Conservation (phyloP, 2,797 vertebrate genomes). For the Diplodus puntazzo region DNA sequence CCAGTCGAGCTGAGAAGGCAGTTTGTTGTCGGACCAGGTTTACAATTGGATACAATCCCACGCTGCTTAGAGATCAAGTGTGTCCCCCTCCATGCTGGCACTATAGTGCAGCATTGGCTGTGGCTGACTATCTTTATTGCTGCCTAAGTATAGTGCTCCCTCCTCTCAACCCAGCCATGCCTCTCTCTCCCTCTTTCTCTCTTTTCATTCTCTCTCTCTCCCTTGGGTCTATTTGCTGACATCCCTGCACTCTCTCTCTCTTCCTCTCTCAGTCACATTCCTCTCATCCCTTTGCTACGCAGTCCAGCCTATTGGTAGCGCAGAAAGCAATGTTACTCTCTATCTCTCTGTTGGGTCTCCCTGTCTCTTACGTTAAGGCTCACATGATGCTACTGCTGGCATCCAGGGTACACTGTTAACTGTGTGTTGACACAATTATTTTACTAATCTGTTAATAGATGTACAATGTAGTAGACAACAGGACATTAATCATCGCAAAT, state of each 20-base stretch:
- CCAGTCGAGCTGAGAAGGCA: constrained; percentile 13
- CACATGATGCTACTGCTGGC: constrained; percentile 63
- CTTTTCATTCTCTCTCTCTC: constrained; percentile 38
- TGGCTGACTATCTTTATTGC: constrained; percentile 59
- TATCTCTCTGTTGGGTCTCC: constrained; percentile 30
- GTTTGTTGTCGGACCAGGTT: constrained; percentile 35
- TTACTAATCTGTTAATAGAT: not conserved
- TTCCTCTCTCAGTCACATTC: constrained; percentile 56
- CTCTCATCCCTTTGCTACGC: constrained; percentile 59
- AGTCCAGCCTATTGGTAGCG: constrained; percentile 54
- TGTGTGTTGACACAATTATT: not conserved
- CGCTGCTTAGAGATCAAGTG: constrained; percentile 29
- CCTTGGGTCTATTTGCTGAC: constrained; percentile 67
- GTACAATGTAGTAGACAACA: not conserved
- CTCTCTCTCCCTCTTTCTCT: constrained; percentile 35
- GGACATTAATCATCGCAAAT: not conserved
- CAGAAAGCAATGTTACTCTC: constrained; percentile 47
- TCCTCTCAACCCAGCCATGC: constrained; percentile 50
- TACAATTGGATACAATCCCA: constrained; percentile 30
- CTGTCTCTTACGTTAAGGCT: constrained; percentile 78
- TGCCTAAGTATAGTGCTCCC: constrained; percentile 67
- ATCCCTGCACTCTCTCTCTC: constrained; percentile 51
- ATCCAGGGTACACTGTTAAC: constrained; percentile 25
- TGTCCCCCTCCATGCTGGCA: constrained; percentile 48
- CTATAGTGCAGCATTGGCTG: constrained; percentile 41